Evolutionary conservation across 2,797 vertebrate genomes (phyloP).

Genomic region (Phoebastria nigripes): DNA sequence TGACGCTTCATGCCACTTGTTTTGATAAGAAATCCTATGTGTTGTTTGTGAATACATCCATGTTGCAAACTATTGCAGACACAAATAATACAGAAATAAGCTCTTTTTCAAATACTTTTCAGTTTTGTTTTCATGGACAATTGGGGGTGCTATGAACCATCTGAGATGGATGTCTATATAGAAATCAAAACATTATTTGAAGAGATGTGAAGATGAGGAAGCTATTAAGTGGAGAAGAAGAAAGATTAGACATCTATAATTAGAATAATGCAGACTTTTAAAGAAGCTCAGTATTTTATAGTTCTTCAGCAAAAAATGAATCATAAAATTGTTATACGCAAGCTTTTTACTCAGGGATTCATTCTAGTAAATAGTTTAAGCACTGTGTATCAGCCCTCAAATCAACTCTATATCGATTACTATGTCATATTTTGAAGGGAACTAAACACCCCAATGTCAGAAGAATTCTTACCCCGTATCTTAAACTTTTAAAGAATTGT

Average conservation of each 20-base stretch:
- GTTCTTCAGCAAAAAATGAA: background rate
- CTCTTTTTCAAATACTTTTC: background rate
- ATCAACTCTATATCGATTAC: background rate
- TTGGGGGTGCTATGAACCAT: background rate
- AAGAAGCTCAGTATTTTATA: background rate
- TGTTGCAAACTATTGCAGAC: background rate
- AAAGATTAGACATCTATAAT: background rate
- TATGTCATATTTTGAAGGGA: background rate
- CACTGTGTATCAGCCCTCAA: background rate
- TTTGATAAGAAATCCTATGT: background rate
- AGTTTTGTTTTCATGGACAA: background rate
- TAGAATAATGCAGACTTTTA: background rate
- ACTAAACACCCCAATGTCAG: background rate
- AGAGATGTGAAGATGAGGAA: background rate
- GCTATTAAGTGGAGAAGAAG: background rate
- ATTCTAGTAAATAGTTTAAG: background rate
- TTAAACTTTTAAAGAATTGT: constrained; percentile 16
- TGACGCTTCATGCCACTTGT: background rate
- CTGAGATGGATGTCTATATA: background rate
- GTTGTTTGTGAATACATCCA: background rate
- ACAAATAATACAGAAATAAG: background rate
- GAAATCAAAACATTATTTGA: background rate
- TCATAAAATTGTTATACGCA: background rate
- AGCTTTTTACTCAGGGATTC: background rate
- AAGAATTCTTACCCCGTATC: background rate